Evolutionary conservation across 2,888 invertebrate genomes (phyloP).

Genomic region (Hirudinaria manillensis): DNA sequence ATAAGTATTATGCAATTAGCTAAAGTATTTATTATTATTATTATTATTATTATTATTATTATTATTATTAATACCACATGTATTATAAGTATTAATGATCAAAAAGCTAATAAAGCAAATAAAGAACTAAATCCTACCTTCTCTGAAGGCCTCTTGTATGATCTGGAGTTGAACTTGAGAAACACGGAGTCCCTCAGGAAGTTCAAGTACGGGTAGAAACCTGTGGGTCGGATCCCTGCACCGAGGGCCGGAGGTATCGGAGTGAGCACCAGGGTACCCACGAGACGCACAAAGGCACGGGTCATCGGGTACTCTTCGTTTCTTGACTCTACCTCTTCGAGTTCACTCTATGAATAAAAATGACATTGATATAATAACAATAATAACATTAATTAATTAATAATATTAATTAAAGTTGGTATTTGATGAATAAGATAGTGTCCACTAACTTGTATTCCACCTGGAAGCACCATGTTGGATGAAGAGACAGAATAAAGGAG

Average conservation of each 20-base stretch:
- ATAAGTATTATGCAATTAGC: no score
- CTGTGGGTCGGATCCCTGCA: constrained; percentile 67
- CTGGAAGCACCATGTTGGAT: no score
- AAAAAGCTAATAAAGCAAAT: no score
- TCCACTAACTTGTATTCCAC: no score
- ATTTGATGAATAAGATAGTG: no score
- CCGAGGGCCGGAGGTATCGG: constrained; percentile 56
- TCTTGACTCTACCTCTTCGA: constrained; percentile 84
- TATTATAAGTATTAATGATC: no score
- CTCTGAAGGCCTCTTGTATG: constrained; percentile 73
- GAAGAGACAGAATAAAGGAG: no score
- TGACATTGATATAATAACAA: neutral
- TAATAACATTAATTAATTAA: no score
- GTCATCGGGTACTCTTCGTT: constrained; percentile 84
- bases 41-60: no score
- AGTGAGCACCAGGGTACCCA: constrained; percentile 65
- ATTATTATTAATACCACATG: no score
- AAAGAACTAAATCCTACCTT: constrained; percentile 55
- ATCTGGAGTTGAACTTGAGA: constrained; percentile 70
- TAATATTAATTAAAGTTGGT: no score
- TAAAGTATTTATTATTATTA: no score
- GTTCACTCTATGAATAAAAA: constrained; percentile 64
- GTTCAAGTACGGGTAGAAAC: constrained; percentile 80
- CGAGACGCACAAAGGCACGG: constrained; percentile 69
- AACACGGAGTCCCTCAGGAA: constrained; percentile 75